A percentile compares a stretch with the other conserved stretches of the same genome.
Conservation (phyloP, 2,888 invertebrate genomes). For the Ctenicera cuprea region DNA sequence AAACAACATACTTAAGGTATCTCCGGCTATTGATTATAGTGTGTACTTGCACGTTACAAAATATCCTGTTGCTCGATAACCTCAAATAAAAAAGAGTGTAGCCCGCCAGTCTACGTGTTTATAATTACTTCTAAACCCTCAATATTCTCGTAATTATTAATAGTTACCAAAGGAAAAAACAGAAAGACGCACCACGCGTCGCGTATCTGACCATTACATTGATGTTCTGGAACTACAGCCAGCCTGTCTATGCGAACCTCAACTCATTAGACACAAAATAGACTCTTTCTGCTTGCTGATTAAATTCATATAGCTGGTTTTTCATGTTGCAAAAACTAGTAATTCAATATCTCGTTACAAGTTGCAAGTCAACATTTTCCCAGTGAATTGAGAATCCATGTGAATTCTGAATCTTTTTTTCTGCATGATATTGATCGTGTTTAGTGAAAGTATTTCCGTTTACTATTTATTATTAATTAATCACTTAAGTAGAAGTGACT, state of each 20-base stretch:
- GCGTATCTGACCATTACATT: constrained; percentile 16
- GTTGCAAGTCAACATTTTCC: constrained; percentile 22
- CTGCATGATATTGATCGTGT: too few species aligned
- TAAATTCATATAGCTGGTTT: constrained; percentile 40
- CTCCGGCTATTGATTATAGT: not conserved
- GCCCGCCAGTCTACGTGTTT: not conserved
- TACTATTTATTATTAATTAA: constrained; percentile 8
- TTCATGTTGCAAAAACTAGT: constrained; percentile 32
- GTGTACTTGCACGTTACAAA: not conserved
- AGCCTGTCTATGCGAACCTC: constrained; percentile 40
- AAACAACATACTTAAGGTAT: too few species aligned
- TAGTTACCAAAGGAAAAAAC: constrained; percentile 1
- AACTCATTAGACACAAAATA: constrained; percentile 34
- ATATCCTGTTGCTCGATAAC: not conserved
- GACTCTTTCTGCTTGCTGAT: constrained; percentile 20
- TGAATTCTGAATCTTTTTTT: constrained; percentile 12
- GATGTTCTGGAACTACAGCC: constrained; percentile 6
- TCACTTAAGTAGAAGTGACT: constrained; percentile 2
- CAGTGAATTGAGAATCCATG: constrained; percentile 28
- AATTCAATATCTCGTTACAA: constrained; percentile 12
- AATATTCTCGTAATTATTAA: not conserved
- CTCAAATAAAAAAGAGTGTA: not conserved
- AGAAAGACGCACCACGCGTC: constrained; percentile 35
- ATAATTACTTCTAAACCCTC: constrained; percentile 1
- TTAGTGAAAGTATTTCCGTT: constrained; percentile 34